phyloP scores from a whole-genome alignment of 1,140 invertebrate genomes.

The Semibalanus balanoides region DNA sequence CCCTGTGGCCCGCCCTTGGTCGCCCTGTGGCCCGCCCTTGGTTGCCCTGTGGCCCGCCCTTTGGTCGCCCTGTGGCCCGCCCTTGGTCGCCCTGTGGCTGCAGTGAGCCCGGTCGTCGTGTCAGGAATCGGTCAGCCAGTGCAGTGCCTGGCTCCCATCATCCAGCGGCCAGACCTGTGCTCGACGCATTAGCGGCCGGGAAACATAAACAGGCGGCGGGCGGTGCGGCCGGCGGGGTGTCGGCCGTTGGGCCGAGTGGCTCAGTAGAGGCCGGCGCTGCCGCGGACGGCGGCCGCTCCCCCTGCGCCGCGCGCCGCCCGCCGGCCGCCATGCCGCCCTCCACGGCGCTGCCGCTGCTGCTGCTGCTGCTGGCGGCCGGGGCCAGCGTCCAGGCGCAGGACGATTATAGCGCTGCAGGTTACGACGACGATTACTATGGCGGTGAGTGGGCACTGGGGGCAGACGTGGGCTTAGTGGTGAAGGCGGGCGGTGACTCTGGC shows the following conservation, averaged over 20 bases:
- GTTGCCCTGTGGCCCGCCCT: no score
- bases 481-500: no score
- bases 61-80: no score
- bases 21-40: no score
- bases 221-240: not conserved
- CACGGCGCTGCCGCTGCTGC: constrained; percentile 13
- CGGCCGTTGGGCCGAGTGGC: not conserved
- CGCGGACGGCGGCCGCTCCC: constrained; percentile 12
- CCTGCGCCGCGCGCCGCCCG: constrained; percentile 15
- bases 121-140: no score
- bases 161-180: not conserved
- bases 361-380: constrained; percentile 10
- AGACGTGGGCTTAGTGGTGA: no score
- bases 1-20: no score
- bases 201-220: constrained; percentile 1
- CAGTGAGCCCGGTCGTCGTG: no score
- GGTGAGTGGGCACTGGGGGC: constrained; percentile 4
- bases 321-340: constrained; percentile 11
- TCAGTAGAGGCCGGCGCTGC: not conserved
- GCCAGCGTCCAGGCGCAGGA: constrained; percentile 11
- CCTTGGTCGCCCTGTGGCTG: no score
- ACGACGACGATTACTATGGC: constrained; percentile 16
- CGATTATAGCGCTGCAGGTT: constrained; percentile 9
- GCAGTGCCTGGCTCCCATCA: no score
- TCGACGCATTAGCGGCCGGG: not conserved